Evolutionary conservation across 2,888 invertebrate species (phyloP).

Genomic region (Neoscelio sp.): DNA sequence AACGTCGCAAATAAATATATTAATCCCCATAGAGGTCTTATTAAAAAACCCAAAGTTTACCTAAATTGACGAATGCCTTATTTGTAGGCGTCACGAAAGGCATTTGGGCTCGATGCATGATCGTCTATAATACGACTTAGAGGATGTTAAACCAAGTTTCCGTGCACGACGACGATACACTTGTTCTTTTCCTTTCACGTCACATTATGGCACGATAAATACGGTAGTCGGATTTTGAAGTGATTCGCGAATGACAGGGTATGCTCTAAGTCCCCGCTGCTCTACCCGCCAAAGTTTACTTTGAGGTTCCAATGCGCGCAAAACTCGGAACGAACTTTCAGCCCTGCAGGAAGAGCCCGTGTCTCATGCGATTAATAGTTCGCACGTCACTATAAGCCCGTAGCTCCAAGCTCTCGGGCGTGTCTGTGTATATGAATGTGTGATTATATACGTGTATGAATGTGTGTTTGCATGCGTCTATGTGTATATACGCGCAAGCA

Average conservation of each 20-base stretch:
- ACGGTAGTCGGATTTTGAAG: slow-evolving; percentile 67
- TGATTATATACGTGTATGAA: background rate
- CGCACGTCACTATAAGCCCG: slow-evolving; percentile 64
- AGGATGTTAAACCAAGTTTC: slow-evolving; percentile 2
- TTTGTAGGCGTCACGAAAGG: background rate
- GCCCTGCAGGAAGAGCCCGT: slow-evolving; percentile 52
- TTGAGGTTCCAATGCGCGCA: slow-evolving; percentile 53
- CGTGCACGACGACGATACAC: slow-evolving; percentile 30
- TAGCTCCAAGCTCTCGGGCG: slow-evolving; percentile 17
- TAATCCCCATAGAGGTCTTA: too few species aligned
- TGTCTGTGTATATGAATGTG: slow-evolving; percentile 29
- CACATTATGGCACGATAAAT: slow-evolving; percentile 68
- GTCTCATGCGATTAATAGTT: slow-evolving; percentile 74
- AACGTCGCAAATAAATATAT: too few species aligned
- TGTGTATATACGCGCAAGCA: slow-evolving; percentile 40
- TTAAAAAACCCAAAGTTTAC: too few species aligned
- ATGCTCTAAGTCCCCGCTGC: slow-evolving; percentile 65
- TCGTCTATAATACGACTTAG: background rate
- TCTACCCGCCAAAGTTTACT: slow-evolving; percentile 70
- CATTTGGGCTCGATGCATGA: background rate
- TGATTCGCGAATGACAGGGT: slow-evolving; percentile 64
- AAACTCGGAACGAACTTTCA: slow-evolving; percentile 65
- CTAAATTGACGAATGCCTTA: too few species aligned
- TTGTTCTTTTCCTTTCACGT: slow-evolving; percentile 54
- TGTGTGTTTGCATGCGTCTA: slow-evolving; percentile 2